phyloP scores from a whole-genome alignment of 2,113 vertebrate species.

The Paramisgurnus dabryanus region DNA sequence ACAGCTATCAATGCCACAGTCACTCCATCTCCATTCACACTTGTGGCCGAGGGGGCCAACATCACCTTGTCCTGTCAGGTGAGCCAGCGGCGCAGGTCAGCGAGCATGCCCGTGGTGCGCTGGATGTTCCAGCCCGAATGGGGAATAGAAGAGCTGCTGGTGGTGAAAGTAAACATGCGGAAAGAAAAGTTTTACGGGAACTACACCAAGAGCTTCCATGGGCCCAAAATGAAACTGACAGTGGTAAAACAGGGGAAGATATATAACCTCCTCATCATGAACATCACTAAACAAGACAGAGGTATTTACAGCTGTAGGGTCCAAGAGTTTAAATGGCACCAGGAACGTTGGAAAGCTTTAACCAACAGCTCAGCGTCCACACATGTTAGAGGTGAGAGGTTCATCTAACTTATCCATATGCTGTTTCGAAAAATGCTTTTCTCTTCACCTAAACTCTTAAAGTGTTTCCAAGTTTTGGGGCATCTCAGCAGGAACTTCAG shows the following conservation, averaged over 20 bases:
- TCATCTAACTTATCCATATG: not conserved
- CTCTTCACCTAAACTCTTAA: constrained; percentile 5
- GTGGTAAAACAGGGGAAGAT: constrained; percentile 80
- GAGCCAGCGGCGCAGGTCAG: constrained; percentile 79
- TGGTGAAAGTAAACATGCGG: constrained; percentile 90
- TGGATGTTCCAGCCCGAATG: constrained; percentile 81
- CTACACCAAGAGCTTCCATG: constrained; percentile 81
- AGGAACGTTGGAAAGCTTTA: constrained; percentile 87
- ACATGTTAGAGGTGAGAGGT: constrained; percentile 67
- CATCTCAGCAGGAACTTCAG: not conserved
- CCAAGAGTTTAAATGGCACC: constrained; percentile 89
- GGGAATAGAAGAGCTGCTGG: constrained; percentile 78
- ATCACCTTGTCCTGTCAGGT: constrained; percentile 86
- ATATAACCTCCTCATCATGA: constrained; percentile 83
- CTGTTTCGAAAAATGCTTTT: not conserved
- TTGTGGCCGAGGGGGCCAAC: constrained; percentile 84
- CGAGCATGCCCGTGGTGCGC: constrained; percentile 85
- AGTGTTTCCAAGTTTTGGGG: not conserved
- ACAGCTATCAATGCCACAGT: constrained; percentile 88
- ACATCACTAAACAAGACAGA: constrained; percentile 78
- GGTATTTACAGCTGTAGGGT: constrained; percentile 91
- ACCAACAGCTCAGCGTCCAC: constrained; percentile 82
- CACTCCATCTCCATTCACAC: constrained; percentile 82
- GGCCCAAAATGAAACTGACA: constrained; percentile 81
- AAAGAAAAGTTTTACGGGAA: constrained; percentile 89